These are phyloP conservation scores for Cottoperca gobio DNA, from an alignment of 2,797 vertebrate genomes.

Conservation along the genomic window DNA sequence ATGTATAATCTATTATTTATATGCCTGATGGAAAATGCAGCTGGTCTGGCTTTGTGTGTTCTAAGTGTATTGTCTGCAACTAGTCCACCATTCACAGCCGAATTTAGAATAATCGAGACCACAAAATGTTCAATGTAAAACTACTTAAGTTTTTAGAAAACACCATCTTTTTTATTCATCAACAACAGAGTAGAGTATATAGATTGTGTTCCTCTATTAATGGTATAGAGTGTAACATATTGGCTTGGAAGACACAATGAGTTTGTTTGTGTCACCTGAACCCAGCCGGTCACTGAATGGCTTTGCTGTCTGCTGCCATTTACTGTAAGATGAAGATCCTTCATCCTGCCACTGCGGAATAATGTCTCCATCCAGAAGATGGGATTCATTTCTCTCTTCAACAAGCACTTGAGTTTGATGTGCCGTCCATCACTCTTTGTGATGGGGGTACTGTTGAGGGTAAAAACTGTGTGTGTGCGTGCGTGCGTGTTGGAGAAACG, in stretches of 20 bases:
- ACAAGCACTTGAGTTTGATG: slow-evolving; percentile 74
- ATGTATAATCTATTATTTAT: slow-evolving; percentile 86
- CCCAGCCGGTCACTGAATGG: slow-evolving; percentile 22
- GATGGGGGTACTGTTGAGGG: slow-evolving; percentile 61
- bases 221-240: background rate
- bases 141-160: slow-evolving; percentile 28
- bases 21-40: slow-evolving; percentile 78
- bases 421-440: slow-evolving; percentile 58
- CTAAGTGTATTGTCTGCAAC: slow-evolving; percentile 63
- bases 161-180: slow-evolving; percentile 24
- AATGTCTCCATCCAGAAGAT: slow-evolving; percentile 60
- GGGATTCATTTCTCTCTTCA: slow-evolving; percentile 66
- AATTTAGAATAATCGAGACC: slow-evolving; percentile 45
- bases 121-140: slow-evolving; percentile 43
- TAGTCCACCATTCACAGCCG: slow-evolving; percentile 28
- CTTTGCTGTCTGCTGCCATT: slow-evolving; percentile 51
- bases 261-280: slow-evolving; percentile 51
- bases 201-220: slow-evolving; percentile 21
- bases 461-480: slow-evolving; percentile 34
- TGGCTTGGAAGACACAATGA: slow-evolving; percentile 4
- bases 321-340: slow-evolving; percentile 46
- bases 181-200: slow-evolving; percentile 7
- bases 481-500: slow-evolving; percentile 26
- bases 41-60: slow-evolving; percentile 77
- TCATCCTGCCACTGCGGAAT: slow-evolving; percentile 55